phyloP scores from a whole-genome alignment of 2,113 vertebrate species.

The Oreochromis tanganicae region DNA sequence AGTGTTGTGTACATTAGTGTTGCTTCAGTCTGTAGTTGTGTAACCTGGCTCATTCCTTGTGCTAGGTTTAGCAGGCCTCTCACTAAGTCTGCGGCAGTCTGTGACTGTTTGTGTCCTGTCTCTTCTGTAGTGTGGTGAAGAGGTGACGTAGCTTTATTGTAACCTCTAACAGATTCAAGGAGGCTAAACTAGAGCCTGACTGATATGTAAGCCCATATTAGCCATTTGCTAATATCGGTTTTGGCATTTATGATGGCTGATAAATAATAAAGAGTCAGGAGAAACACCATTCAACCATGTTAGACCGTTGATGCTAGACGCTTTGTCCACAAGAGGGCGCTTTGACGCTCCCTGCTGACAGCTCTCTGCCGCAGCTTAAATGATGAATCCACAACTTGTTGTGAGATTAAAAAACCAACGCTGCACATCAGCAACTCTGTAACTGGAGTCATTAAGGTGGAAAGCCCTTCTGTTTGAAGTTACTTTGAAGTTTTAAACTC shows the following conservation, averaged over 20 bases:
- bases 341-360: not conserved
- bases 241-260: not conserved
- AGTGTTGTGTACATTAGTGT: not conserved
- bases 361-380: not conserved
- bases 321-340: not conserved
- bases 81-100: not conserved
- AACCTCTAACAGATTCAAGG: not conserved
- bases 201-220: not conserved
- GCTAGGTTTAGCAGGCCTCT: not conserved
- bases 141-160: not conserved
- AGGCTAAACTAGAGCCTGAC: not conserved
- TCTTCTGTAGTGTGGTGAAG: not conserved
- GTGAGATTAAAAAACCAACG: not conserved
- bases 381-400: not conserved
- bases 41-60: not conserved
- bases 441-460: not conserved
- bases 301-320: not conserved
- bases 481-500: not conserved
- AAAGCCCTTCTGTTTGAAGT: not conserved
- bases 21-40: not conserved
- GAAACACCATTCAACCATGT: not conserved
- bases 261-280: not conserved
- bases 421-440: not conserved
- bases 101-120: not conserved
- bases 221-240: accelerated